These are phyloP conservation scores for Heloderma charlesbogerti DNA, from an alignment of 2,113 vertebrate species.

Conservation along the genomic window DNA sequence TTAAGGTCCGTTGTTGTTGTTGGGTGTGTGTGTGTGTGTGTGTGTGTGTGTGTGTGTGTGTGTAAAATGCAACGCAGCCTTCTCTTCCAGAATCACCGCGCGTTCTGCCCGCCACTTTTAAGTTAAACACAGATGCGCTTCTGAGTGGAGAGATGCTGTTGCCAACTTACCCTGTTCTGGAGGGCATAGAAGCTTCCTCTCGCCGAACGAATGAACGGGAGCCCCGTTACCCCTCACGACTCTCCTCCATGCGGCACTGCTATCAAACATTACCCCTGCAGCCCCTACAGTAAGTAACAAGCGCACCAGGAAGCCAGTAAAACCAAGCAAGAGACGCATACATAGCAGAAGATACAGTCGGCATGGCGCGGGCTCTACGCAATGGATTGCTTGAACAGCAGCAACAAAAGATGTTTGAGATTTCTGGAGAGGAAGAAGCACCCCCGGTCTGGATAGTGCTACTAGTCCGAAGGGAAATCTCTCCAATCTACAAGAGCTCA, in stretches of 20 bases:
- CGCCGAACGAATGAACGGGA: background rate
- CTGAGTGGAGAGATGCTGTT: background rate
- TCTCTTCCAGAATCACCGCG: no score
- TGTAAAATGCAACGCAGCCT: background rate
- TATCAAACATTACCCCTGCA: slow-evolving; percentile 36
- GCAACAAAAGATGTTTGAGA: slow-evolving; percentile 16
- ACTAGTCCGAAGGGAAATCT: background rate
- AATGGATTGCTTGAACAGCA: slow-evolving; percentile 44
- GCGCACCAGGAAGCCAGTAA: slow-evolving; percentile 36
- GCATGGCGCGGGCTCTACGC: background rate
- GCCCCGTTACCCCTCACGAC: background rate
- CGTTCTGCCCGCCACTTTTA: background rate
- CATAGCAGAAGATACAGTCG: background rate
- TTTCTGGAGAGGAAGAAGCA: background rate
- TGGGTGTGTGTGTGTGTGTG: no score
- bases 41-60: no score
- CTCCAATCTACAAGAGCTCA: background rate
- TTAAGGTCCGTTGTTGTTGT: background rate
- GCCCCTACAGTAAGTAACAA: background rate
- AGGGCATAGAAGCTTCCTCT: background rate
- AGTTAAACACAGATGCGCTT: background rate
- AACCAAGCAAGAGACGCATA: slow-evolving; percentile 47
- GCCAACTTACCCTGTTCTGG: background rate
- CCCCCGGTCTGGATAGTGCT: background rate
- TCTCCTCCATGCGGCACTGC: background rate